Evolutionary conservation across 2,113 vertebrate genomes (phyloP).

Genomic region (Melanerpes formicivorus): DNA sequence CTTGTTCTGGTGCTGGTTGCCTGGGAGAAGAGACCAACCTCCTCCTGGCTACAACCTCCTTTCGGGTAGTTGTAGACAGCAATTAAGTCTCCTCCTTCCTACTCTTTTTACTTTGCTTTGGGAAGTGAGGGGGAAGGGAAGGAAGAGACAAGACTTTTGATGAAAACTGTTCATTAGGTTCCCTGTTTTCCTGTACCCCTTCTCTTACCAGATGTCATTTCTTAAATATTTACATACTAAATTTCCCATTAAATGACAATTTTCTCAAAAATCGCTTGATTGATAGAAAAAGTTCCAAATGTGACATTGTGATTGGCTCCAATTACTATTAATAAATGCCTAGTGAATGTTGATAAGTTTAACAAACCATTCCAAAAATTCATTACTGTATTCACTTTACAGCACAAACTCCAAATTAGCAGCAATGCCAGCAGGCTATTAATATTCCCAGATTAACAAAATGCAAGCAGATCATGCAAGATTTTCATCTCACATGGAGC

Average conservation of each 20-base stretch:
- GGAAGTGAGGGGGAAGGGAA: neutral
- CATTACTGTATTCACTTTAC: neutral
- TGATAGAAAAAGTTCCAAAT: neutral
- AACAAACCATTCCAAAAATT: constrained; percentile 23
- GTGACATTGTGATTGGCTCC: neutral
- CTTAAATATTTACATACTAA: neutral
- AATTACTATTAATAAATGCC: constrained; percentile 40
- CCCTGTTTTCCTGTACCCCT: neutral
- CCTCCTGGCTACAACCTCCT: too few relatives aligned
- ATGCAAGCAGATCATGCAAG: neutral
- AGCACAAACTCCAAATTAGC: constrained; percentile 13
- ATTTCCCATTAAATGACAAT: neutral
- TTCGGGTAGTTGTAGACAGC: too few relatives aligned
- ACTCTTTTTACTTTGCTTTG: neutral
- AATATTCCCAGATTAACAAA: constrained; percentile 23
- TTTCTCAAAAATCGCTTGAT: neutral
- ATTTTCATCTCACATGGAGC: neutral
- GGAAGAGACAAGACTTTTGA: neutral
- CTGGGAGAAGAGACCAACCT: too few relatives aligned
- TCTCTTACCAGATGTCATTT: neutral
- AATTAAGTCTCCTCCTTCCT: neutral
- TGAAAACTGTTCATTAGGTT: neutral
- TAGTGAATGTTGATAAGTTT: constrained; percentile 34
- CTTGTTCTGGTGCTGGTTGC: too few relatives aligned
- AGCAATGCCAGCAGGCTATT: constrained; percentile 9